Percentiles rank a stretch among this genome's conserved stretches.
These are phyloP conservation scores for Butorides virescens DNA, from an alignment of 2,113 vertebrate species.

Conservation along the genomic window DNA sequence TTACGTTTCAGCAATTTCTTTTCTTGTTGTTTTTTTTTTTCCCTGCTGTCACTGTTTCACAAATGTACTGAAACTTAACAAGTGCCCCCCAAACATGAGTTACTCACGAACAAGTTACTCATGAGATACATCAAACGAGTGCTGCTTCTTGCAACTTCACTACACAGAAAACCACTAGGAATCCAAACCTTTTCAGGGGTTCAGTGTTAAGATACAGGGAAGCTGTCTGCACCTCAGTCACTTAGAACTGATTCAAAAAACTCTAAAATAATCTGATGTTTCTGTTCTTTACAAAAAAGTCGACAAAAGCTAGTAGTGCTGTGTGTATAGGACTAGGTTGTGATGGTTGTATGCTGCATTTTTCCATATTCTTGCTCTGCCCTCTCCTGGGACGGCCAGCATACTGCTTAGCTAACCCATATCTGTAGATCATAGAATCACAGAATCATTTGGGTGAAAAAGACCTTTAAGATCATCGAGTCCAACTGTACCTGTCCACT, in stretches of 20 bases:
- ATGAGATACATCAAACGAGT: not conserved
- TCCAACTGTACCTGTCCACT: too few species aligned
- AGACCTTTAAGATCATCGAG: too few species aligned
- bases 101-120: not conserved
- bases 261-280: not conserved
- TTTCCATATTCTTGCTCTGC: slow-evolving; percentile 30
- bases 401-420: not conserved
- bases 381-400: slow-evolving; percentile 15
- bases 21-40: not conserved
- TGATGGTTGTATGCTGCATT: not conserved
- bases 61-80: not conserved
- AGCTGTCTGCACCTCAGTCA: not conserved
- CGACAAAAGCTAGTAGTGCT: rapidly evolving
- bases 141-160: not conserved
- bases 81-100: not conserved
- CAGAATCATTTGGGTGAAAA: too few species aligned
- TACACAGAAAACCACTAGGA: not conserved
- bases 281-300: not conserved
- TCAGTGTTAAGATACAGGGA: not conserved
- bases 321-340: rapidly evolving
- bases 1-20: not conserved
- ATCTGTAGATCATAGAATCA: too few species aligned
- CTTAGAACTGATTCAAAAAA: not conserved
- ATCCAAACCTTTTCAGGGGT: not conserved
- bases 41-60: not conserved